Evolutionary conservation across 2,113 vertebrate genomes (phyloP), one percentile per base, ranked within the genome.

Genomic region (Malurus cyaneus): DNA sequence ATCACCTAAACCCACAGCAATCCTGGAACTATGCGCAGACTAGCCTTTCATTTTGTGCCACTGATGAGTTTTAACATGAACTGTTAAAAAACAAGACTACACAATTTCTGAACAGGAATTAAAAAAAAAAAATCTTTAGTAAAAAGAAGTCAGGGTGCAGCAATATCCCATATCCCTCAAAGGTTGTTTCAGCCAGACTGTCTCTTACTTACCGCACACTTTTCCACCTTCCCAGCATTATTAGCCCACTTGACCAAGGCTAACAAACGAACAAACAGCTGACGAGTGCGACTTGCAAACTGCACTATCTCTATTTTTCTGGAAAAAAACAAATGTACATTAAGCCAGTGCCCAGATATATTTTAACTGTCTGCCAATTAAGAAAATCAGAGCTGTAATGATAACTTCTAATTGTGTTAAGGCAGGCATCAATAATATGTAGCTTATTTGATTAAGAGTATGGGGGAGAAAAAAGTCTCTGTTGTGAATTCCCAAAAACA

Each of bases 241-340:
- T 99, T 99, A 28, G 99, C 99, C 99, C 99, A 99, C 96, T 99
- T 99, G 71, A 99, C 99, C 80, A 99, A 97, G 65, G 99, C 99
- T 36, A 99, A 96, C 70, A 99, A 97, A 73, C 99, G 99, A 88
- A 99, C 99, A 92, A 99, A 99, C 41, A 99, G 98, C 95, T 99
- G 99, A 73, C 99, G 98, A 76, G 99, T 99, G 34, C 99, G 99
- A 94, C 99, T 99, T 73, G 99, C 99, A 98, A 99, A 99, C 96
- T 99, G 99, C 84, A 99, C 99, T 57, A 99, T 99, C 98, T 99
- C 99, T 95, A 99, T 99, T 99, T 99, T 99, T 96, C 99, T 99
- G 94, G 42, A 66, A 94, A 82, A 71, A 92, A 96, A 92, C 13
- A 47, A 61, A 73, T 11, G 69, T 54, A 72, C 86, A 61, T 95